Conservation (phyloP, 1,140 invertebrate genomes). For the Caenorhabditis inopinata region DNA sequence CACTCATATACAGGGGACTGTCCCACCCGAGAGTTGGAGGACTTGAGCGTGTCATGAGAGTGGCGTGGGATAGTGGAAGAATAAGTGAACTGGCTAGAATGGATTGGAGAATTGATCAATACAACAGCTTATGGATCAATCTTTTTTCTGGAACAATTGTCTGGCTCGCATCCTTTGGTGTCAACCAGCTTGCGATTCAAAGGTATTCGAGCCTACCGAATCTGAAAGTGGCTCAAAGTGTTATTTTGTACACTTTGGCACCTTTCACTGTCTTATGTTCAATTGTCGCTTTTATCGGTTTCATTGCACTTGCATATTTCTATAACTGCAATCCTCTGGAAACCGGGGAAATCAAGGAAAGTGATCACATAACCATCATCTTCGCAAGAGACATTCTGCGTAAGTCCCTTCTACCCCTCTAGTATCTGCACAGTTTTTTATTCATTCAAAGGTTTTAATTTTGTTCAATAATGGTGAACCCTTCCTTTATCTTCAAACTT, state of each 20-base stretch:
- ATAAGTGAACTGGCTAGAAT: constrained; percentile 41
- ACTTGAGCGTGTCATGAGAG: constrained; percentile 35
- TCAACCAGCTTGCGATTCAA: constrained; percentile 52
- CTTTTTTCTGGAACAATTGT: constrained; percentile 46
- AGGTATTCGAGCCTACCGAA: constrained; percentile 45
- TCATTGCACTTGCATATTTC: constrained; percentile 50
- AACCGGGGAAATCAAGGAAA: constrained; percentile 48
- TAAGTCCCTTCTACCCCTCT: no score
- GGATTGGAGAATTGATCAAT: constrained; percentile 42
- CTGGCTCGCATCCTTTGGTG: constrained; percentile 48
- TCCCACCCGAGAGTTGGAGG: constrained; percentile 44
- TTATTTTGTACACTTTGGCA: constrained; percentile 45
- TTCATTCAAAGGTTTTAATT: neutral
- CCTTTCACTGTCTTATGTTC: constrained; percentile 53
- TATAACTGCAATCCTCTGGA: constrained; percentile 52
- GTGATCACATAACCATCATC: constrained; percentile 48
- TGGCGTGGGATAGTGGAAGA: constrained; percentile 43
- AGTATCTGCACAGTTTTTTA: no score
- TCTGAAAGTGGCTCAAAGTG: constrained; percentile 45
- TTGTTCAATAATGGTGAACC: no score
- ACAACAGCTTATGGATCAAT: constrained; percentile 50
- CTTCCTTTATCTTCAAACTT: no score
- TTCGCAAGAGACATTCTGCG: constrained; percentile 50
- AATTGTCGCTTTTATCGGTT: constrained; percentile 48
- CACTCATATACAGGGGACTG: constrained; percentile 47